Percentiles rank a stretch among this genome's conserved stretches.
These are phyloP conservation scores for Dromiciops gliroides DNA, from an alignment of 2,113 vertebrate species.

Conservation along the genomic window DNA sequence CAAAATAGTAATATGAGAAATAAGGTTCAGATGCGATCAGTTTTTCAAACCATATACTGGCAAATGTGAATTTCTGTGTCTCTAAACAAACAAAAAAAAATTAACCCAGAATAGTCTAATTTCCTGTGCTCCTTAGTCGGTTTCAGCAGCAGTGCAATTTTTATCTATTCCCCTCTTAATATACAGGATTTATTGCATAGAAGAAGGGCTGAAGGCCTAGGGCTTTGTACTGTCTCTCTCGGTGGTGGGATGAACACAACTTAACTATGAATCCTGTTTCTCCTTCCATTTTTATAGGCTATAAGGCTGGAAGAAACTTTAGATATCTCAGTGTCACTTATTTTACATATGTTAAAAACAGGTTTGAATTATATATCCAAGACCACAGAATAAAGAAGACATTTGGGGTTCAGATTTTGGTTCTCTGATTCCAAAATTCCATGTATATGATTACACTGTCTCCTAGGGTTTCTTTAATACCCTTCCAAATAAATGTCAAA, in stretches of 20 bases:
- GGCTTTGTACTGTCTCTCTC: background rate
- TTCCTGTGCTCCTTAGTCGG: background rate
- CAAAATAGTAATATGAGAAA: background rate
- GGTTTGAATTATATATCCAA: background rate
- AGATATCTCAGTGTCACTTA: background rate
- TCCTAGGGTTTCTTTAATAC: background rate
- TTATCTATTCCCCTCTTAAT: background rate
- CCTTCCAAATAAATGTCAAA: background rate
- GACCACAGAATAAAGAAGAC: background rate
- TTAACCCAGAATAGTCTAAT: background rate
- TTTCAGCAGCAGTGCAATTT: background rate
- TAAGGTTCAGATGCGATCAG: background rate
- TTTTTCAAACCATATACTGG: background rate
- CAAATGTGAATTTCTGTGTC: background rate
- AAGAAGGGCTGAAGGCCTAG: background rate
- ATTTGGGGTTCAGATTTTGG: background rate
- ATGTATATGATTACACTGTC: background rate
- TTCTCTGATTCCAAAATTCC: background rate
- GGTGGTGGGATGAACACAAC: background rate
- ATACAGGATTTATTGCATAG: background rate
- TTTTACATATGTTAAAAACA: background rate
- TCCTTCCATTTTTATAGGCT: background rate
- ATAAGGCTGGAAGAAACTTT: background rate
- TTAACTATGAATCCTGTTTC: background rate
- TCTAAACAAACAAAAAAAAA: background rate